Evolutionary conservation across 2,113 vertebrate genomes (phyloP).

Genomic region (Hassar affinis): DNA sequence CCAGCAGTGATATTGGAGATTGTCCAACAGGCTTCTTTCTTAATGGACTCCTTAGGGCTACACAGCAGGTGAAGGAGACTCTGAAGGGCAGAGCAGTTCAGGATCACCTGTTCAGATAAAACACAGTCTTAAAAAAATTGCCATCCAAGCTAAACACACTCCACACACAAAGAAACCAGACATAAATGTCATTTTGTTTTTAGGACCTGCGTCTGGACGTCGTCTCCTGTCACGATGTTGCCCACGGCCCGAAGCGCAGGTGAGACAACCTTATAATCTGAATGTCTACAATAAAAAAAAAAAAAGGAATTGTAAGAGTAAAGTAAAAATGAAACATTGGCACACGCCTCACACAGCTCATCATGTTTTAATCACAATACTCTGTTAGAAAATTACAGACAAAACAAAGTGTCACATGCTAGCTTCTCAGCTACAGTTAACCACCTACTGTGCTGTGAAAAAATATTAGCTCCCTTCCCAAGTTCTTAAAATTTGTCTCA

Average conservation of each 20-base stretch:
- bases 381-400: too few species aligned
- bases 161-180: background rate
- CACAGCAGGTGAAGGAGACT: constrained; percentile 92
- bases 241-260: constrained; percentile 93
- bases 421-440: too few species aligned
- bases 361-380: too few species aligned
- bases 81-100: constrained; percentile 96
- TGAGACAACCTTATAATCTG: constrained; percentile 96
- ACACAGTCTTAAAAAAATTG: background rate
- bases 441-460: too few species aligned
- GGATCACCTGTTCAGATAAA: constrained; percentile 81
- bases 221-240: constrained; percentile 96
- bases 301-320: background rate
- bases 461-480: too few species aligned
- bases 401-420: too few species aligned
- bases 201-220: constrained; percentile 93
- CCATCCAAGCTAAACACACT: background rate
- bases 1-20: constrained; percentile 98
- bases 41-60: constrained; percentile 97
- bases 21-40: constrained; percentile 98
- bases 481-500: too few species aligned
- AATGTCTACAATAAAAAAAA: constrained; percentile 75
- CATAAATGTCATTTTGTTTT: background rate
- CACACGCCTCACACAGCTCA: too few species aligned
- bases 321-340: too few species aligned